A percentile compares a stretch with the other conserved stretches of the same genome.
phyloP scores from a whole-genome alignment of 1,140 invertebrate genomes.

The Bactericera cockerelli region DNA sequence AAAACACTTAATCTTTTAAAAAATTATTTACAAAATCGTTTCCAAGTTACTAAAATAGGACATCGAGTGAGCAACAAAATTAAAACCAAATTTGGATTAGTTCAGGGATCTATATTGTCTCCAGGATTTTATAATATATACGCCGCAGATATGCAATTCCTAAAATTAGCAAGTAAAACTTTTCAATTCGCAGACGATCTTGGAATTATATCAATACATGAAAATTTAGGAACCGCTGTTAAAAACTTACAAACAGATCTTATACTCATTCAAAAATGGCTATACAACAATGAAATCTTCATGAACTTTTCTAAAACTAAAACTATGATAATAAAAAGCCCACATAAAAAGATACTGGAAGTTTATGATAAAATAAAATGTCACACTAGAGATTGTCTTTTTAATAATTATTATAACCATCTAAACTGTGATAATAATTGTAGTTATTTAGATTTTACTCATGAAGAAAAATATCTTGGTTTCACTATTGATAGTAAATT shows the following conservation, averaged over 20 bases:
- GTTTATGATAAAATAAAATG: neutral
- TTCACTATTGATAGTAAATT: neutral
- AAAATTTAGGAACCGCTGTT: neutral
- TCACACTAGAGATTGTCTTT: neutral
- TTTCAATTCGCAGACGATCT: constrained; percentile 1
- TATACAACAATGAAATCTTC: neutral
- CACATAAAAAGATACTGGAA: neutral
- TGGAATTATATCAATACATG: neutral
- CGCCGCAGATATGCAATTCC: neutral
- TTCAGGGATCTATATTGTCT: no score
- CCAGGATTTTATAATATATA: no score
- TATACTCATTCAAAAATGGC: neutral
- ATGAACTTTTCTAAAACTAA: neutral
- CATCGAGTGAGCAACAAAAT: no score
- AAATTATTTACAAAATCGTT: no score
- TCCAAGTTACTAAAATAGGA: no score
- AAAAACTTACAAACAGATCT: neutral
- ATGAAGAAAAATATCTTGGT: neutral
- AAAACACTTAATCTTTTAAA: no score
- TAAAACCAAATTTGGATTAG: no score
- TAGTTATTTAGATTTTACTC: neutral
- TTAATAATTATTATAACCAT: neutral
- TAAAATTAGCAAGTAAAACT: neutral
- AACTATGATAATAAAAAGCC: neutral
- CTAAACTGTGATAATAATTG: constrained; percentile 1